Base-by-base conservation (phyloP, 2,797 vertebrate genomes). In the Neostethus bicornis region DNA sequence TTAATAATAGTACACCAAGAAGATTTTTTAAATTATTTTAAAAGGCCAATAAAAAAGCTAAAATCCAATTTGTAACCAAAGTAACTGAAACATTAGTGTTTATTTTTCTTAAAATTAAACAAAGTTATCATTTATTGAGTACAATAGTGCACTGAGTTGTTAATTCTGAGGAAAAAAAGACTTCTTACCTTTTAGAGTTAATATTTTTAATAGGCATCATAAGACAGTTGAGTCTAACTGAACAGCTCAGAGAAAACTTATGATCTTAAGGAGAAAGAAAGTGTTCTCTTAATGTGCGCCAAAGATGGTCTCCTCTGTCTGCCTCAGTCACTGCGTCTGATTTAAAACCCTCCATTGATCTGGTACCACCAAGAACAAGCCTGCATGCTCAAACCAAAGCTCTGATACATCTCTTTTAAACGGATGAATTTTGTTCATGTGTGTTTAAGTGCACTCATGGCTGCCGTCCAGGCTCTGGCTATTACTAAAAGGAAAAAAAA, bases 141-240 rank as follows among this genome's bases (percentile, higher is more conserved):
- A 77, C 65, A 71, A 82, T 70, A 71, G 68, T 39, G 47, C 74
- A 76, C 67, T 82, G 83, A 73, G 73, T 85, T 81, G 38, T 58
- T 70, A 61, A 76, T 73, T 78, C 73, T 41, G 28, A 67, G 46
- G 37, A 31, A 44, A 64, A 77, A 53, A 48, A 47, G 48, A 34
- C 59, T 64, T 37, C 46, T 21, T 11, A 73, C 59, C 77, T 85
- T 23, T 79, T 75, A 76, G 81, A 82, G 56, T 59, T 78, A 56
- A 85, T 85, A 79, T 80, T 86, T 85, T 83, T 87, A 90, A 91
- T 85, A 83, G 85, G 77, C 64, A 63, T 80, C 73, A 79, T 62
- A 88, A 79, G 73, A 86, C 63, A 79, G 74, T 80, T 52, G 61
- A 84, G 73, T 70, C 65, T 77, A 75, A 78, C 72, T 84, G 79